Conservation (phyloP, 2,888 invertebrate genomes). For the Ethmia dodecea region DNA sequence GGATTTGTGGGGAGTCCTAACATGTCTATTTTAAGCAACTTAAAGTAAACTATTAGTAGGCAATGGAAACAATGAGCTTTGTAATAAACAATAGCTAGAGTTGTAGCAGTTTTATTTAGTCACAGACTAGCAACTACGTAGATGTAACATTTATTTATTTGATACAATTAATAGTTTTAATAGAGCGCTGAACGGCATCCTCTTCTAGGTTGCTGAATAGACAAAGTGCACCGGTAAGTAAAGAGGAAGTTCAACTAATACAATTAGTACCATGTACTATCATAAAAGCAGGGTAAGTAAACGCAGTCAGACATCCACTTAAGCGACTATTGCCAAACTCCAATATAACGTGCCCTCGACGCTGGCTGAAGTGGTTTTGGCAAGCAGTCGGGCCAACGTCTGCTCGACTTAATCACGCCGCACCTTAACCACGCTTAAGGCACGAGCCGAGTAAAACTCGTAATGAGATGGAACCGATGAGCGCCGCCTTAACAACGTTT, state of each 20-base stretch:
- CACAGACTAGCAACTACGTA: neutral
- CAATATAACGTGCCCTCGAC: slow-evolving; percentile 42
- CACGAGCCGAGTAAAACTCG: slow-evolving; percentile 46
- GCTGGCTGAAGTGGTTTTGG: slow-evolving; percentile 66
- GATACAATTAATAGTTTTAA: no score
- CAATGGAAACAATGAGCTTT: slow-evolving; percentile 6
- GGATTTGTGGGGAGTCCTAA: slow-evolving; percentile 16
- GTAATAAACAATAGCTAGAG: slow-evolving; percentile 28
- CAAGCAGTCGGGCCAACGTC: slow-evolving; percentile 53
- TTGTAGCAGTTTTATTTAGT: slow-evolving; percentile 35
- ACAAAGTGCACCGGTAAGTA: no score
- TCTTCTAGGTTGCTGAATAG: no score
- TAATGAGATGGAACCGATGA: slow-evolving; percentile 63
- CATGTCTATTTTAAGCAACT: slow-evolving; percentile 7
- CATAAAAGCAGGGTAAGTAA: slow-evolving; percentile 35
- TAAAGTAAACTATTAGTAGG: slow-evolving; percentile 6
- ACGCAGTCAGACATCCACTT: slow-evolving; percentile 37
- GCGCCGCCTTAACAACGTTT: slow-evolving; percentile 45
- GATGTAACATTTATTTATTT: no score
- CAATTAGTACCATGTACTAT: slow-evolving; percentile 28
- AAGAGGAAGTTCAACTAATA: slow-evolving; percentile 7
- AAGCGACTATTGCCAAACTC: slow-evolving; percentile 53
- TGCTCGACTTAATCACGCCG: slow-evolving; percentile 61
- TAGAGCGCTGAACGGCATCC: no score
- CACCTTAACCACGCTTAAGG: slow-evolving; percentile 58